Evolutionary conservation across 2,113 vertebrate species (phyloP).

Genomic region (Deroptyus accipitrinus): DNA sequence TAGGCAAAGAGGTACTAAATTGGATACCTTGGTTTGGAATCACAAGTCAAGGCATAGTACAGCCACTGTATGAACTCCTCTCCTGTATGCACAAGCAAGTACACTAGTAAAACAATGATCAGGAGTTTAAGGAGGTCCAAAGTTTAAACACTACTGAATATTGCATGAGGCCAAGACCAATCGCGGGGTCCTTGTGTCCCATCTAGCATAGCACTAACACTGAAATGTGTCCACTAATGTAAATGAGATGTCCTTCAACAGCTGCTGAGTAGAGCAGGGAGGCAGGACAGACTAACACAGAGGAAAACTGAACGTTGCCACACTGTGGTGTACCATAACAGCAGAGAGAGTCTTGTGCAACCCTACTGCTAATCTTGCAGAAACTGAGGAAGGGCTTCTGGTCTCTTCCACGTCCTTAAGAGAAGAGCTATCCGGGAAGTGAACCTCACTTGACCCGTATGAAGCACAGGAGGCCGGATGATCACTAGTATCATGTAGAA

Average conservation of each 20-base stretch:
- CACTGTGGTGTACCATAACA: fast-evolving
- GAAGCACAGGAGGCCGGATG: not conserved
- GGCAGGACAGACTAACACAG: slow-evolving; percentile 20
- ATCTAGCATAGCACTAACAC: not conserved
- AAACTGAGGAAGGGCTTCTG: not conserved
- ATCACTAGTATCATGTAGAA: not conserved
- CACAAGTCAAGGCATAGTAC: slow-evolving; percentile 50
- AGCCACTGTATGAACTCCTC: slow-evolving; percentile 36
- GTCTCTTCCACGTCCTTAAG: not conserved
- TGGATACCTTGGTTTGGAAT: slow-evolving; percentile 44
- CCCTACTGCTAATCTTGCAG: not conserved
- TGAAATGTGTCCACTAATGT: not conserved
- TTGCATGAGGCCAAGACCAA: not conserved
- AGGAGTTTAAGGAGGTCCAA: not conserved
- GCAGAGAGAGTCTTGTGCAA: not conserved
- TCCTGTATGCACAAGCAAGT: slow-evolving; percentile 54
- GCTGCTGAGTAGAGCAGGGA: not conserved
- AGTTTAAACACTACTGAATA: not conserved
- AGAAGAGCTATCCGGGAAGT: not conserved
- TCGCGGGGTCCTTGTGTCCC: not conserved
- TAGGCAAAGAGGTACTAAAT: slow-evolving; percentile 45
- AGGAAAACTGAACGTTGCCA: not conserved
- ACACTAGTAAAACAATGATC: slow-evolving; percentile 31
- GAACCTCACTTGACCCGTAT: not conserved
- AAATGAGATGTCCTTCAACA: not conserved